Conservation (phyloP, 2,113 vertebrate genomes). For the Vombatus ursinus region DNA sequence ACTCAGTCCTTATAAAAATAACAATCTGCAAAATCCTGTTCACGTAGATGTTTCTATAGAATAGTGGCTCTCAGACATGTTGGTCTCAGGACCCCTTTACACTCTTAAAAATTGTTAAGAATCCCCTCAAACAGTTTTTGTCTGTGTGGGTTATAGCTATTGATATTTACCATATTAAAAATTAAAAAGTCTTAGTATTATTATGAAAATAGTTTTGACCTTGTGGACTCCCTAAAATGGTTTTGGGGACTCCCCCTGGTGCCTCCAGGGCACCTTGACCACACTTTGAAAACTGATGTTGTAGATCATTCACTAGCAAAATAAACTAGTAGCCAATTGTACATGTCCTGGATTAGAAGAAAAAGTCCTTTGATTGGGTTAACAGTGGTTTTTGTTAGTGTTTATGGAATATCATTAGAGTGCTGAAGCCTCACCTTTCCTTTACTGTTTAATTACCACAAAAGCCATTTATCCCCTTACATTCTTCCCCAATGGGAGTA, state of each 20-base stretch:
- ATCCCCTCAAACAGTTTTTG: not conserved
- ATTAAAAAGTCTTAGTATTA: not conserved
- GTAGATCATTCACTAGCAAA: not conserved
- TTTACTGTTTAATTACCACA: slow-evolving; percentile 69
- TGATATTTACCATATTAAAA: not conserved
- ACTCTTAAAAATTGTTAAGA: not conserved
- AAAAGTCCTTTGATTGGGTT: not conserved
- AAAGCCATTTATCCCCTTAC: slow-evolving; percentile 62
- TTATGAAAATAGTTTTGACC: not conserved
- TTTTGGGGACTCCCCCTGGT: not conserved
- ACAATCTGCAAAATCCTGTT: slow-evolving; percentile 23
- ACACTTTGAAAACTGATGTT: not conserved
- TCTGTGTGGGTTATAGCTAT: not conserved
- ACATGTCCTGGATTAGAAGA: accelerated
- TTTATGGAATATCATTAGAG: not conserved
- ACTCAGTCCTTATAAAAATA: not conserved
- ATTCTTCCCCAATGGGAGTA: slow-evolving; percentile 49
- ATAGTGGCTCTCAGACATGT: not conserved
- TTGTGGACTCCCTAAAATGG: not conserved
- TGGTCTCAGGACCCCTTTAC: not conserved
- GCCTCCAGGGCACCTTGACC: not conserved
- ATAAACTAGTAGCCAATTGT: not conserved
- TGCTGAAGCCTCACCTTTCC: slow-evolving; percentile 57
- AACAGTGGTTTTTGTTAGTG: not conserved
- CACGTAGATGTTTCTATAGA: not conserved